Base-by-base conservation (phyloP, 2,113 vertebrate genomes). In the Neodontobutis hainanensis region DNA sequence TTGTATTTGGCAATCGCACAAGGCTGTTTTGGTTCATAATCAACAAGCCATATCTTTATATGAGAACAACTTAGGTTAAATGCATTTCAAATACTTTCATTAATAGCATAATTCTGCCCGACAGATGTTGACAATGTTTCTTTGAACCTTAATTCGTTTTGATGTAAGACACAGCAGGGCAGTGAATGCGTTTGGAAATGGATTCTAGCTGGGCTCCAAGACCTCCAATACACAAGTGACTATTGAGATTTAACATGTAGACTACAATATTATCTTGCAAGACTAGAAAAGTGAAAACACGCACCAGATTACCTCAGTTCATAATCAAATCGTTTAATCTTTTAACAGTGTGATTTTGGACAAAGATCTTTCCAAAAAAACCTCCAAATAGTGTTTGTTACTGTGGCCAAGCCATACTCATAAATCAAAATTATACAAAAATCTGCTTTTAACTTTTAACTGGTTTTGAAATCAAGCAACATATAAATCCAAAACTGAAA, bases 321-420 rank as follows among this genome's bases (percentile, higher is more conserved):
- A 52, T 35, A 34, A n/a, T 53, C 51, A 53, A 27, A 11, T 53
- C 27, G 10, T 53, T 53, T 11, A 35, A 46, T 34, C 12, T 6
- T 53, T 35, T 53, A 52, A 34, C 27, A 52, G 50, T 12, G 50
- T 52, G 50, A 34, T 52, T n/a, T 52, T 46, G 6, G 27, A 32
- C 27, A 32, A 11, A 12, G 4, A 53, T 5, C 8, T 52, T 52
- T 35, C 19, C 19, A 14, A 32, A n/a, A n/a, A n/a, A n/a, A n/a
- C n/a, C n/a, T 11, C 5, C 27, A 35, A 35, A 27, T 52, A 11
- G 6, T 53, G 44, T 45, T 45, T 45, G 8, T 46, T 14, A 12
- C 12, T 14, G 7, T 53, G 51, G 5, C 32, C 6, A 35, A 35
- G 32, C 6, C 34, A 14, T 14, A 34, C 6, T 52, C 11, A 52